Conservation (phyloP, 2,113 vertebrate species). For the Brachirus orientalis region DNA sequence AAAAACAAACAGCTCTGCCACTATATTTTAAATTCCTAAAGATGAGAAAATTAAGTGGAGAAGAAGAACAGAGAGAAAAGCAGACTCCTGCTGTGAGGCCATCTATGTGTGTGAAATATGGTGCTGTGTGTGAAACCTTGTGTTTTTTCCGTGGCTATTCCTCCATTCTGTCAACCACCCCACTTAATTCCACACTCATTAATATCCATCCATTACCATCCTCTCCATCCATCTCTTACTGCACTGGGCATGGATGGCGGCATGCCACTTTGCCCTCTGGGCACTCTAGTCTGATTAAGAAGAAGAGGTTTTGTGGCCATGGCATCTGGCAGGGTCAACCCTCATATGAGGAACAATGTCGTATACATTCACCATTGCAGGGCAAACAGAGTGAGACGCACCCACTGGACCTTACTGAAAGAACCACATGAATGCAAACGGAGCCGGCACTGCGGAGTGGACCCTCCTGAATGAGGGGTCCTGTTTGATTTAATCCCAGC, state of each 20-base stretch:
- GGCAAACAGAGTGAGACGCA: slow-evolving; percentile 76
- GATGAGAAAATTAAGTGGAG: too few relatives aligned
- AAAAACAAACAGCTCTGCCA: too few relatives aligned
- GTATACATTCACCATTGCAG: slow-evolving; percentile 65
- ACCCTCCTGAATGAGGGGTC: slow-evolving; percentile 74
- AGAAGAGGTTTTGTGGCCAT: slow-evolving; percentile 77
- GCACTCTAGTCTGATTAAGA: slow-evolving; percentile 78
- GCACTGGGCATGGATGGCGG: slow-evolving; percentile 70
- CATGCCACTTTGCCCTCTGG: slow-evolving; percentile 80
- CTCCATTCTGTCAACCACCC: slow-evolving; percentile 36
- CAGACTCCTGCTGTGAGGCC: slow-evolving; percentile 1
- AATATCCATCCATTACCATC: slow-evolving; percentile 11
- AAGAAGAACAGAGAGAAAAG: too few relatives aligned
- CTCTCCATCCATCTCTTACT: slow-evolving; percentile 13
- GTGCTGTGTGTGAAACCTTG: slow-evolving; percentile 6
- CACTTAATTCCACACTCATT: slow-evolving; percentile 23
- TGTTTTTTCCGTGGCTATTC: slow-evolving; percentile 30
- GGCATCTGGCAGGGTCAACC: slow-evolving; percentile 71
- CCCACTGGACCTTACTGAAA: slow-evolving; percentile 66
- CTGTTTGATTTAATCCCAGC: slow-evolving; percentile 78
- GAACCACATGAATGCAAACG: slow-evolving; percentile 73
- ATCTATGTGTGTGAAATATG: slow-evolving; percentile 57
- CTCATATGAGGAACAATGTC: slow-evolving; percentile 69
- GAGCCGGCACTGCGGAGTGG: slow-evolving; percentile 47
- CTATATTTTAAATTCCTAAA: too few relatives aligned